phyloP scores from a whole-genome alignment of 2,797 vertebrate genomes.

The Zalophus californianus region DNA sequence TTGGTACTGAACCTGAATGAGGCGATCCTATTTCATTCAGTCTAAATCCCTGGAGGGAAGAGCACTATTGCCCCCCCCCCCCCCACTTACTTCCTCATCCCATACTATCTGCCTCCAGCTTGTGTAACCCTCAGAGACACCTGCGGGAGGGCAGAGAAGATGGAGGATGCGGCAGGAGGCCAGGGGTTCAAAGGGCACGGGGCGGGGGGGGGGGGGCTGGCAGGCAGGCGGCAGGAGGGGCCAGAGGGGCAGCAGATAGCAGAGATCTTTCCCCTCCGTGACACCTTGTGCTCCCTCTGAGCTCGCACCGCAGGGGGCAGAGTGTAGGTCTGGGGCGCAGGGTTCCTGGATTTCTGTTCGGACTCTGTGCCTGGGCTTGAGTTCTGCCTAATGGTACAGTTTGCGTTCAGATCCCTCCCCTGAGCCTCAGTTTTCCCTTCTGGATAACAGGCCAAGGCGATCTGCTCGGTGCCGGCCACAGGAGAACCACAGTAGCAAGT shows the following conservation, averaged over 20 bases:
- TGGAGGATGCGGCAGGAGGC: not conserved
- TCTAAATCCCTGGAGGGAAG: not conserved
- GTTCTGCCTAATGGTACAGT: not conserved
- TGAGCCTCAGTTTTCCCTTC: not conserved
- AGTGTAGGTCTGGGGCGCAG: not conserved
- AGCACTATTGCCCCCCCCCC: not conserved
- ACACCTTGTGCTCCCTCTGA: not conserved
- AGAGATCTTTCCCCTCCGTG: not conserved
- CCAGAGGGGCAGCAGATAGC: not conserved
- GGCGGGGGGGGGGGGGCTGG: not conserved
- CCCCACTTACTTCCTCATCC: not conserved
- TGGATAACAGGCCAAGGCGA: not conserved
- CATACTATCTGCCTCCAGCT: not conserved
- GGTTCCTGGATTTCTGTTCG: not conserved
- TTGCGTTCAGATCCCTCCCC: not conserved
- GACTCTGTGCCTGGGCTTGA: not conserved
- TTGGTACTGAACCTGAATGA: not conserved
- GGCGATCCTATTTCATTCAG: not conserved
- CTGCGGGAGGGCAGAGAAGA: not conserved
- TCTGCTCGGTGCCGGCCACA: not conserved
- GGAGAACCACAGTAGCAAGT: not conserved
- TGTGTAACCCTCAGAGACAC: not conserved
- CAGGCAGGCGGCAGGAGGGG: not conserved
- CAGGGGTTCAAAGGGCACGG: not conserved
- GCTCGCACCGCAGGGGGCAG: not conserved